These are phyloP conservation scores for Corythoichthys haematopterus DNA, from an alignment of 2,113 vertebrate genomes.

Conservation along the genomic window DNA sequence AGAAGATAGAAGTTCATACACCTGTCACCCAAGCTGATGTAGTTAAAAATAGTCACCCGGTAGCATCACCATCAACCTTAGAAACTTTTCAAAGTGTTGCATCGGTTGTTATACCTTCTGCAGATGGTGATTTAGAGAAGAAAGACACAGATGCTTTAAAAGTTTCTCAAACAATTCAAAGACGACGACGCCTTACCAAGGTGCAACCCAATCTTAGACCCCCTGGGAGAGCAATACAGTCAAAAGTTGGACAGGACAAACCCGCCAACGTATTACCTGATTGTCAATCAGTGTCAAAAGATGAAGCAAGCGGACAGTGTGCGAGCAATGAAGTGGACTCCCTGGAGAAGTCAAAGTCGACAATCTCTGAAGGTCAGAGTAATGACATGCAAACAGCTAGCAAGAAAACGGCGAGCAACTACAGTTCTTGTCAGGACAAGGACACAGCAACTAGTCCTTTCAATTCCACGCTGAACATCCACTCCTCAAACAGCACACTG, in stretches of 20 bases:
- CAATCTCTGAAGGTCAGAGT: slow-evolving; percentile 1
- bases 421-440: not conserved
- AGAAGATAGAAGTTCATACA: not conserved
- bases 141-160: slow-evolving; percentile 10
- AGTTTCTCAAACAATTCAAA: slow-evolving; percentile 10
- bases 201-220: slow-evolving; percentile 39
- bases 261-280: slow-evolving; percentile 9
- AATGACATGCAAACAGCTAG: not conserved
- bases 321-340: not conserved
- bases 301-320: not conserved
- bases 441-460: not conserved
- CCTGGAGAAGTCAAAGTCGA: not conserved
- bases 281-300: not conserved
- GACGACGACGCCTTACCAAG: slow-evolving; percentile 33
- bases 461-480: not conserved
- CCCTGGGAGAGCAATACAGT: slow-evolving; percentile 2
- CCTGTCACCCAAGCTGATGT: not conserved
- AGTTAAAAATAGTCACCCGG: not conserved
- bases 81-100: not conserved
- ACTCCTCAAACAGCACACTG: not conserved
- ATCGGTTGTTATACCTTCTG: not conserved
- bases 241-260: not conserved
- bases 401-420: not conserved
- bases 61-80: not conserved
- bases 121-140: not conserved